Evolutionary conservation across 2,888 invertebrate species (phyloP).

Genomic region (Cyaniris semiargus): DNA sequence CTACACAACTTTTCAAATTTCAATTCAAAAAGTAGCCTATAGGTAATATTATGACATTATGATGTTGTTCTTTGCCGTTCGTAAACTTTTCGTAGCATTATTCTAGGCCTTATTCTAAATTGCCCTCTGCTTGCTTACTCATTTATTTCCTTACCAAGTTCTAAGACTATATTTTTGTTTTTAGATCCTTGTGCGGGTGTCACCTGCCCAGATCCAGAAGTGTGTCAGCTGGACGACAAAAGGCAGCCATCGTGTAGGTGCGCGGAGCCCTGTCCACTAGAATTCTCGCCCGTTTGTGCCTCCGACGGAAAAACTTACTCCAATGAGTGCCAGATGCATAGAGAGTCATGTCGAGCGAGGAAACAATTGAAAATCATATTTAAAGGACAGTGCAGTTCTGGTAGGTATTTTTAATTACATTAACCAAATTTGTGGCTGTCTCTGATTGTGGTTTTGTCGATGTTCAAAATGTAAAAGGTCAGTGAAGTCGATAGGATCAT

Average conservation of each 20-base stretch:
- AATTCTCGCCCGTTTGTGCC: constrained; percentile 89
- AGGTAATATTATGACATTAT: too few species aligned
- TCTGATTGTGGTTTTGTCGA: too few species aligned
- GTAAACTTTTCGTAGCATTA: too few species aligned
- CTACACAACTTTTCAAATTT: too few species aligned
- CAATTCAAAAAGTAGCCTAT: too few species aligned
- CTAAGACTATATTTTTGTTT: not conserved
- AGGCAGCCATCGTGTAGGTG: constrained; percentile 91
- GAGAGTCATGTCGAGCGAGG: constrained; percentile 89
- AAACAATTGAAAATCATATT: constrained; percentile 89
- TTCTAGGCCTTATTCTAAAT: too few species aligned
- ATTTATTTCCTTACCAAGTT: not conserved
- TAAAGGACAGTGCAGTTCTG: constrained; percentile 90
- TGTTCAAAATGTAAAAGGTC: not conserved
- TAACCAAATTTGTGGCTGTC: too few species aligned
- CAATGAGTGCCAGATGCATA: constrained; percentile 91
- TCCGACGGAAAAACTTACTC: constrained; percentile 91
- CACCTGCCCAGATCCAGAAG: constrained; percentile 88
- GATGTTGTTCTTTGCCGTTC: too few species aligned
- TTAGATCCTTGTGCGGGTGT: constrained; percentile 90
- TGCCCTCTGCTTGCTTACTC: not conserved
- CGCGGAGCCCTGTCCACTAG: constrained; percentile 88
- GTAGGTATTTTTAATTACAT: constrained; percentile 60
- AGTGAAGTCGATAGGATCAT: too few species aligned
- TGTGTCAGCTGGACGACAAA: constrained; percentile 90